Evolutionary conservation across 2,888 invertebrate species (phyloP).

Genomic region (Drepanosiphum platanoidis): DNA sequence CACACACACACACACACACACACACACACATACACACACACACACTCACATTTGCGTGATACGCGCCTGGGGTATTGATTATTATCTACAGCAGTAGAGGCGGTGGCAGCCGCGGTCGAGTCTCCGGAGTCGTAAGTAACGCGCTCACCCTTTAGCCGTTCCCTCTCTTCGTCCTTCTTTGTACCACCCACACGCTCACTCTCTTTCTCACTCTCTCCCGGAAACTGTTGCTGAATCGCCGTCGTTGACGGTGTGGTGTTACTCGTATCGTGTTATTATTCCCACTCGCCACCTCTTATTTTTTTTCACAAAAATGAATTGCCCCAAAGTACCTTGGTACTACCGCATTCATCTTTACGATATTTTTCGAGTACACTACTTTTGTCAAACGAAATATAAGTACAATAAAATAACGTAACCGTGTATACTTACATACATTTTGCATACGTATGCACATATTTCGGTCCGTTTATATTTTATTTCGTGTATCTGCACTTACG

Average conservation of each 20-base stretch:
- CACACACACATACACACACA: not conserved
- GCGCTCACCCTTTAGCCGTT: not conserved
- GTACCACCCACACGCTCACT: not conserved
- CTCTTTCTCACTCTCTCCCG: not conserved
- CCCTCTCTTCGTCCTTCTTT: not conserved
- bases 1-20: not conserved
- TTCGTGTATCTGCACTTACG: not conserved
- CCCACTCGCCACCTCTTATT: not conserved
- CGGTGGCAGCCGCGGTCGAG: slow-evolving; percentile 38
- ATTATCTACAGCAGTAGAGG: slow-evolving; percentile 37
- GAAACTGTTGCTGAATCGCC: slow-evolving; percentile 59
- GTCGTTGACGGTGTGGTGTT: slow-evolving; percentile 26
- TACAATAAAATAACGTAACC: not conserved
- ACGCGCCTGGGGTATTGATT: slow-evolving; percentile 57
- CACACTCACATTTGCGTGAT: not conserved
- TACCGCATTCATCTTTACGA: not conserved
- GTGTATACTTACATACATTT: no score
- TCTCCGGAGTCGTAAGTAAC: slow-evolving; percentile 44
- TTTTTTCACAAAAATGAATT: not conserved
- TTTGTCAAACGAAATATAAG: not conserved
- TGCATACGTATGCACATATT: not conserved
- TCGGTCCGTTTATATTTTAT: not conserved
- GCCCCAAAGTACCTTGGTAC: not conserved
- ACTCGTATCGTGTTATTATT: not conserved
- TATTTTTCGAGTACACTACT: not conserved